Evolutionary conservation across 2,888 invertebrate genomes (phyloP), one percentile per base, ranked within the genome.

Genomic region (Chalcosyrphus nemorum): DNA sequence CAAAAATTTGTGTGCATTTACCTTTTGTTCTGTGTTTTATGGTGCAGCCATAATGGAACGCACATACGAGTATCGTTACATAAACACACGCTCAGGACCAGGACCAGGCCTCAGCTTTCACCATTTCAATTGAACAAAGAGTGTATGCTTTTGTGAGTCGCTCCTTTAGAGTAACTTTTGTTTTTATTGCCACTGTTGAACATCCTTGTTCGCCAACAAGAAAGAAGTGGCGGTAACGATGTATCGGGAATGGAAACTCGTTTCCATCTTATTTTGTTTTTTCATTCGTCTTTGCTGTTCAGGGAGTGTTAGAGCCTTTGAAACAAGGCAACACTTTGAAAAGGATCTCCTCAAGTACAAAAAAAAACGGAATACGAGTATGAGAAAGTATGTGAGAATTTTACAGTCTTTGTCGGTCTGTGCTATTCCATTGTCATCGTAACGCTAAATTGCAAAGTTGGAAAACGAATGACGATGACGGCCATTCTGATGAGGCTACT

Each of bases 401-500:
- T 54, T n/a, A 41, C 41, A 52, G 15, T 19, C 29, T 5, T 1
- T 13, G 32, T 9, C 13, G 24, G 17, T 13, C 29, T 43, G 7
- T 63, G 15, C 54, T 29, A 29, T 65, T 11, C 17, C 47, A 50
- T 57, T 75, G 75, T 66, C 41, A 66, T 47, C 57, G 57, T 65
- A 66, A 66, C 66, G 50, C 27, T 57, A 50, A 66, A 75, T 75
- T 66, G 65, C 66, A 66, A 41, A 75, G 56, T 47, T 66, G 47
- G 47, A 35, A 57, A 66, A 59, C 61, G 47, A 71, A 71, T 65
- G 70, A 70, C 41, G 59, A 70, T 70, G 59, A 70, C 74, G 65
- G 17, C 35, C 50, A 65, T 63, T 27, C 70, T 76, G 57, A 81
- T 63, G 70, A 76, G 75, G 63, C 80, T 52, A 54, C 80, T 61